These are phyloP conservation scores for Addax nasomaculatus DNA, from an alignment of 2,113 vertebrate genomes.

Conservation along the genomic window DNA sequence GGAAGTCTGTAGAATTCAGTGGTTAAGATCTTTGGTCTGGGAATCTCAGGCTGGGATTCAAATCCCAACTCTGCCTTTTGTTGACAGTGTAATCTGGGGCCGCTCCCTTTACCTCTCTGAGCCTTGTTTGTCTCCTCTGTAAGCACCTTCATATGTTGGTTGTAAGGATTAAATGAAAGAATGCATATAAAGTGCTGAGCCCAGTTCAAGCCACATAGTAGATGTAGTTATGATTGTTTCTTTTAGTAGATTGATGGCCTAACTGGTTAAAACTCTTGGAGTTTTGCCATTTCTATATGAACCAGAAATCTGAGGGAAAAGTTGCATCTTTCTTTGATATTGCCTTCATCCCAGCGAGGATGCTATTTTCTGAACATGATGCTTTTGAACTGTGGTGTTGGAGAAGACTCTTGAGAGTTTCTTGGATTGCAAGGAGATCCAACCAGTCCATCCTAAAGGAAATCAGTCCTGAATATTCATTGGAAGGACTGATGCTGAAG, in stretches of 20 bases:
- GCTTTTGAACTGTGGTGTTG: not conserved
- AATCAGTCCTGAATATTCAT: not conserved
- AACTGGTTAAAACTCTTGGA: constrained; percentile 18
- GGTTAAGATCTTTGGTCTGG: not conserved
- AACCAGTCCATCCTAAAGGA: not conserved
- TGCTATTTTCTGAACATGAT: not conserved
- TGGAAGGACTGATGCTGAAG: not conserved
- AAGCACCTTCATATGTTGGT: not conserved
- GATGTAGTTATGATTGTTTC: not conserved
- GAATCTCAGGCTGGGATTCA: constrained; percentile 10
- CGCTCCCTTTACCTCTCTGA: not conserved
- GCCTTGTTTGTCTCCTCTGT: not conserved
- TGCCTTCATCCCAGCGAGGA: not conserved
- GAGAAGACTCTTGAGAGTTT: not conserved
- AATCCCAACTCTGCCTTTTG: not conserved
- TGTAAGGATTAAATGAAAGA: constrained; percentile 3
- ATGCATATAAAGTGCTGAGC: not conserved
- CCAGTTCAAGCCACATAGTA: not conserved
- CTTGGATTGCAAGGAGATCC: not conserved
- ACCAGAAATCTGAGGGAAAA: not conserved
- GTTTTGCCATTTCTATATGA: not conserved
- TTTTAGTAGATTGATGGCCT: constrained; percentile 4
- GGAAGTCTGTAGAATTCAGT: not conserved
- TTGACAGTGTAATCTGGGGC: not conserved
- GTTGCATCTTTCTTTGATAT: not conserved